Base-by-base conservation (phyloP, 2,888 invertebrate species). In the Tetragnatha montana region DNA sequence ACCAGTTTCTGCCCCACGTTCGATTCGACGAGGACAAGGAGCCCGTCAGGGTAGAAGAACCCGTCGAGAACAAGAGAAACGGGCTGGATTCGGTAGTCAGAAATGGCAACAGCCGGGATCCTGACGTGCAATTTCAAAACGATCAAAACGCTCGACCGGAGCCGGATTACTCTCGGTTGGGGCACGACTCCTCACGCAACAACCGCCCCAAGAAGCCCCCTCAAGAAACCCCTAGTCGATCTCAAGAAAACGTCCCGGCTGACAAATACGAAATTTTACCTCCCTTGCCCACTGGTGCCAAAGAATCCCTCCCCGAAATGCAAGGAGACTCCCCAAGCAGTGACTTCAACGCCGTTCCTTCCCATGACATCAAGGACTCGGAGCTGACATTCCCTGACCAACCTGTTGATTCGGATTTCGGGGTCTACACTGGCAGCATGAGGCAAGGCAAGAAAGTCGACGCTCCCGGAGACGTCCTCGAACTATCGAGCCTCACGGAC, bases 361-460 rank as follows among this genome's bases (percentile, higher is more conserved):
- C 85, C 21, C 51, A 22, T 0, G 1, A 79, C 7, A 21, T 6
- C 2, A 49, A 86, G 69, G 71, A 71, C 4, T 47, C 50, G n/a
- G 69, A 69, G 80, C 69, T 88, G 79, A 80, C 83, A 80, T 84
- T 89, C 60, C 88, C 88, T 17, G 90, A 35, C 17, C 87, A 87
- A 80, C 90, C 90, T 22, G 6, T 81, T 0, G 90, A 90, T 17
- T 19, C 71, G 7, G 79, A 90, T 50, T 90, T 90, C 60, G 90
- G 87, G 47, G 76, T 49, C 12, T 90, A 87, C 19, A 84, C 87
- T 49, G 84, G 87, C 4, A 84, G 60, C 71, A 80, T 84, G 71
- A 75, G 90, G 10, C 90, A 90, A 90, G 68, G 71, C n/a, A 90
- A 86, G 51, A 90, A 87, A 35, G 71, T 84, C 7, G 83, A 83